A percentile compares a stretch with the other conserved stretches of the same genome.
Conservation (phyloP, 2,113 vertebrate species). For the Chascanopsetta lugubris region DNA sequence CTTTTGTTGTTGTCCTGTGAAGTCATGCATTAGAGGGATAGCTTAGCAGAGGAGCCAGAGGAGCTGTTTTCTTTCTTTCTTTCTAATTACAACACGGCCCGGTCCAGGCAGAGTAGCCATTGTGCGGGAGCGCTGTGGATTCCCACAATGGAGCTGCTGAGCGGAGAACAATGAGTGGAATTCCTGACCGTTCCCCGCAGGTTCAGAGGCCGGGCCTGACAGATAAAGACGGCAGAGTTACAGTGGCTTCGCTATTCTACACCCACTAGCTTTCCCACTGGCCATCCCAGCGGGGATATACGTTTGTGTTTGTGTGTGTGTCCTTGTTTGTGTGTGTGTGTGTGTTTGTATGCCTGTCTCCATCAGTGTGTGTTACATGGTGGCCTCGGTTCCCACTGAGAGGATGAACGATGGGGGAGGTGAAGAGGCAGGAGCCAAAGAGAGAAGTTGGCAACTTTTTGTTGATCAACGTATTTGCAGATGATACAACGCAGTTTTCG, state of each 20-base stretch:
- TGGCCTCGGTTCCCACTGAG: conserved; percentile 70
- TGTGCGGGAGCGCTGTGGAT: conserved; percentile 72
- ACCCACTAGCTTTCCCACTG: conserved; percentile 71
- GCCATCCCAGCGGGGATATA: conserved; percentile 62
- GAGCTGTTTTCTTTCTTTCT: conserved; percentile 68
- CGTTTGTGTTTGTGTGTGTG: conserved; percentile 54
- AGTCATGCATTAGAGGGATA: conserved; percentile 76
- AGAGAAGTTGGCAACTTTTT: conserved; percentile 43
- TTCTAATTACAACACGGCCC: conserved; percentile 74
- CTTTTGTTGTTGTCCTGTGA: conserved; percentile 76
- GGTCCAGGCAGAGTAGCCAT: conserved; percentile 66
- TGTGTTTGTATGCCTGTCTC: conserved; percentile 10
- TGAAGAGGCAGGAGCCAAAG: conserved; percentile 66
- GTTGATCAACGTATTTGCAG: conserved; percentile 17
- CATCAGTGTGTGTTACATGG: conserved; percentile 51
- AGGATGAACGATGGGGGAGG: conserved; percentile 60
- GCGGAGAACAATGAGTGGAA: conserved; percentile 79
- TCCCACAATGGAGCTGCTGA: conserved; percentile 78
- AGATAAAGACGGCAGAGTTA: conserved; percentile 72
- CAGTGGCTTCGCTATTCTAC: conserved; percentile 77
- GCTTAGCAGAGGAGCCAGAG: conserved; percentile 62
- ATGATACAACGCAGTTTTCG: no score
- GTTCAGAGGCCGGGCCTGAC: conserved; percentile 67
- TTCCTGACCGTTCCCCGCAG: conserved; percentile 76
- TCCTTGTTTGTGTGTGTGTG: conserved; percentile 48